Base-by-base conservation (phyloP, 2,888 invertebrate species). In the Argynnis bischoffii region DNA sequence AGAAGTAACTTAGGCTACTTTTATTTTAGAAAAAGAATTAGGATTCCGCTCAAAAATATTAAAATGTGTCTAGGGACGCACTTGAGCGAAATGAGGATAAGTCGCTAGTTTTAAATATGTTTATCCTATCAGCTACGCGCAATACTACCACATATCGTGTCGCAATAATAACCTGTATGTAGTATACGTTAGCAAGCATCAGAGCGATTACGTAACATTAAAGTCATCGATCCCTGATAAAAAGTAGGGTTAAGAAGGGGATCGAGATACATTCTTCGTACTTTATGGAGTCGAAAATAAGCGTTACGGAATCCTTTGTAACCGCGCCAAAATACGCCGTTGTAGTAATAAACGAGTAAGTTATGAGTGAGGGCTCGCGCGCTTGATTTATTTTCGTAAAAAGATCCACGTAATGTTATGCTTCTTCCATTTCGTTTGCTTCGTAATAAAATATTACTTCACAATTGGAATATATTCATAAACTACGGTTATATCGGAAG, bases 241-340 rank as follows among this genome's bases (percentile, higher is more conserved):
- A 75, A 76, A 74, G 75, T 74, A 35, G 54, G 53, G 54, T 60
- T 48, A 35, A 55, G 60, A 55, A 66, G 55, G 72, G 77, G 71
- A 76, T 75, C 73, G 69, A 74, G 74, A 72, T 70, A 77, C 78
- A 82, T 83, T 84, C 79, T 81, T 75, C 75, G 77, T 79, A 70
- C 72, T 74, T 76, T 76, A 76, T 75, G 73, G 72, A 73, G 72
- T 74, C 65, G 74, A 77, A 75, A 77, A 74, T 74, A 72, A 76
- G 72, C 72, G 72, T 60, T 66, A 61, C 57, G 69, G 69, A 70
- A 72, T 71, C 72, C 69, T 75, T 75, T 75, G 73, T 75, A 57
- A 50, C 59, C 69, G 67, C 63, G 63, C 41, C 64, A 56, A 50
- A 60, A 59, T 51, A 18, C 59, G 51, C 46, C 61, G 46, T 55